Percentiles rank a stretch among this genome's conserved stretches.
Conservation (phyloP, 2,113 vertebrate species). For the Gambusia holbrooki region DNA sequence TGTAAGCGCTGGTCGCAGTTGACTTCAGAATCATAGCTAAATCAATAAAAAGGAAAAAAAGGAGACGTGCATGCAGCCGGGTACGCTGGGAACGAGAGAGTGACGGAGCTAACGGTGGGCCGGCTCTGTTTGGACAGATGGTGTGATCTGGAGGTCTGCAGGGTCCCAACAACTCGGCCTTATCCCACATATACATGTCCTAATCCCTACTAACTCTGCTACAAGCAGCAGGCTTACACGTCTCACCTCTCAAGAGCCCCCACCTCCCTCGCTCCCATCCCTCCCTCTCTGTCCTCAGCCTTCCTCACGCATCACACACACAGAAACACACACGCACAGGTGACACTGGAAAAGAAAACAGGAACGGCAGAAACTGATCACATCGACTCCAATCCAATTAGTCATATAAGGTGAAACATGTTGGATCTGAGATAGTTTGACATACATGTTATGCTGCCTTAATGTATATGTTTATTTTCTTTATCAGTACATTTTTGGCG, state of each 20-base stretch:
- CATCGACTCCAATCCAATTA: background rate
- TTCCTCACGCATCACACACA: conserved; percentile 61
- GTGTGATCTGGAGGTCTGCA: conserved; percentile 52
- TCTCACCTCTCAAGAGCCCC: conserved; percentile 57
- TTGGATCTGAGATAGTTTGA: too few species aligned
- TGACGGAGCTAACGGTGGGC: conserved; percentile 38
- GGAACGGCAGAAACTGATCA: background rate
- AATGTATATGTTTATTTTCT: too few species aligned
- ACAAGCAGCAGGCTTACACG: conserved; percentile 71
- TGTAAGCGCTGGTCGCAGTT: background rate
- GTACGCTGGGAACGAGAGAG: conserved; percentile 26
- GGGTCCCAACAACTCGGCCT: conserved; percentile 56
- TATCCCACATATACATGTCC: conserved; percentile 79
- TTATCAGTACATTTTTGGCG: too few species aligned
- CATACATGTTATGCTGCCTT: too few species aligned
- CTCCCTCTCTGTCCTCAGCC: conserved; percentile 2
- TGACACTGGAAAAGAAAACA: background rate
- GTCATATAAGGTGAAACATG: too few species aligned
- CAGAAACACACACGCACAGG: conserved; percentile 26
- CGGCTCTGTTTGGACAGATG: conserved; percentile 65
- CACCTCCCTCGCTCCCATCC: background rate
- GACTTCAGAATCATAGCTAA: background rate
- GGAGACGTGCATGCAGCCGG: background rate
- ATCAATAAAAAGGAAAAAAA: background rate
- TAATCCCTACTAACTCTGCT: conserved; percentile 76